phyloP scores from a whole-genome alignment of 2,113 vertebrate species.

The Ceuthmochares aereus region DNA sequence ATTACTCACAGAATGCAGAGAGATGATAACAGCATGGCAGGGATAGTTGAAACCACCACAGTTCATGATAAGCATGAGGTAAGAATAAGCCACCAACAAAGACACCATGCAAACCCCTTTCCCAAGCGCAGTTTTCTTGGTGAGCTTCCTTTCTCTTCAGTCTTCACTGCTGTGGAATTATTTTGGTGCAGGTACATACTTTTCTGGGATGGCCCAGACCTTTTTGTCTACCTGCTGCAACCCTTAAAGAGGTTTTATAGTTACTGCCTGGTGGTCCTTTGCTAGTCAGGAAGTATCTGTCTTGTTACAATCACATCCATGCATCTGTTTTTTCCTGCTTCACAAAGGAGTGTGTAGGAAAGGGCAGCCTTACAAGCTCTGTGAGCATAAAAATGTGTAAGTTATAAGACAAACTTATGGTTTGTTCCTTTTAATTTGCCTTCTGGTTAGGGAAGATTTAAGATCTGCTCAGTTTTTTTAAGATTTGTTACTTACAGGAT shows the following conservation, averaged over 20 bases:
- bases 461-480: not conserved
- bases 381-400: not conserved
- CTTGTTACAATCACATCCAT: not conserved
- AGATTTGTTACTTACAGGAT: accelerated
- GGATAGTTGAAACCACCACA: not conserved
- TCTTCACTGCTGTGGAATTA: not conserved
- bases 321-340: not conserved
- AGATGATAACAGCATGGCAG: accelerated
- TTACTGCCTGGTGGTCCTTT: not conserved
- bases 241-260: not conserved
- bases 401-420: not conserved
- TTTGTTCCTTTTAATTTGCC: not conserved
- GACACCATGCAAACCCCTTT: not conserved
- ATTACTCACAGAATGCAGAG: not conserved
- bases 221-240: not conserved
- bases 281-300: accelerated
- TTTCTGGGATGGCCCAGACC: not conserved
- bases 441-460: not conserved
- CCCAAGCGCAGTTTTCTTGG: accelerated
- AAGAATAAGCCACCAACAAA: not conserved
- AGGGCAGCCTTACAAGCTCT: not conserved
- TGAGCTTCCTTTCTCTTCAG: accelerated
- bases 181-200: not conserved
- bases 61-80: not conserved
- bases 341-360: not conserved